Conservation (phyloP, 1,140 invertebrate species). For the Drosophila grimshawi region DNA sequence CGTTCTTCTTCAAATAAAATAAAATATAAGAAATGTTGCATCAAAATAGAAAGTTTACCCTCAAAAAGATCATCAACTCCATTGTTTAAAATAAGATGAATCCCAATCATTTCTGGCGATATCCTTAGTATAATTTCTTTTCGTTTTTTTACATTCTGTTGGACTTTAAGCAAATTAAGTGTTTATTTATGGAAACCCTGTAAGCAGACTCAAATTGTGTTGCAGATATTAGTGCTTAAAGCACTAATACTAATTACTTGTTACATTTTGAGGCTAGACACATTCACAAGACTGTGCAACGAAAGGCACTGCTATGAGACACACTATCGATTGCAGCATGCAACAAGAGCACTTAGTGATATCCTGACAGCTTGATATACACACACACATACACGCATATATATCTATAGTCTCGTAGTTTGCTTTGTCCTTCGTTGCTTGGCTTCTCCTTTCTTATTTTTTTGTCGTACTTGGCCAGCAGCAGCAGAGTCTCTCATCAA, state of each 20-base stretch:
- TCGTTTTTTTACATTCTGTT: too few relatives aligned
- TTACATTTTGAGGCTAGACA: slow-evolving; percentile 40
- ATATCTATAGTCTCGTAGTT: slow-evolving; percentile 54
- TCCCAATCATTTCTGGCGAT: too few relatives aligned
- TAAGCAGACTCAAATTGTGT: slow-evolving; percentile 12
- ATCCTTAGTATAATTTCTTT: too few relatives aligned
- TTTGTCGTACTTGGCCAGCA: not conserved
- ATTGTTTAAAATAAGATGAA: too few relatives aligned
- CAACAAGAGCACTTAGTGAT: slow-evolving; percentile 79
- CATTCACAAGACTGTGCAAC: not conserved
- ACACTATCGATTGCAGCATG: slow-evolving; percentile 60
- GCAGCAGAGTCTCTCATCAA: slow-evolving; percentile 19
- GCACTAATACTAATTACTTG: slow-evolving; percentile 76
- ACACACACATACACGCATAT: slow-evolving; percentile 31
- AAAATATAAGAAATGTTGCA: too few relatives aligned
- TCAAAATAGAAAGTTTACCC: too few relatives aligned
- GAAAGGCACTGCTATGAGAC: not conserved
- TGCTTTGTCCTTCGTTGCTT: slow-evolving; percentile 67
- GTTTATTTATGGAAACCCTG: not conserved
- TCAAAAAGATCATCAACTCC: too few relatives aligned
- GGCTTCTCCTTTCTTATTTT: not conserved
- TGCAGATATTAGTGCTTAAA: slow-evolving; percentile 23
- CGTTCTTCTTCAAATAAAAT: too few relatives aligned
- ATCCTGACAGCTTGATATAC: slow-evolving; percentile 64
- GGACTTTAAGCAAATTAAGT: not conserved